phyloP scores from a whole-genome alignment of 2,888 invertebrate genomes.

The Spodoptera picta region DNA sequence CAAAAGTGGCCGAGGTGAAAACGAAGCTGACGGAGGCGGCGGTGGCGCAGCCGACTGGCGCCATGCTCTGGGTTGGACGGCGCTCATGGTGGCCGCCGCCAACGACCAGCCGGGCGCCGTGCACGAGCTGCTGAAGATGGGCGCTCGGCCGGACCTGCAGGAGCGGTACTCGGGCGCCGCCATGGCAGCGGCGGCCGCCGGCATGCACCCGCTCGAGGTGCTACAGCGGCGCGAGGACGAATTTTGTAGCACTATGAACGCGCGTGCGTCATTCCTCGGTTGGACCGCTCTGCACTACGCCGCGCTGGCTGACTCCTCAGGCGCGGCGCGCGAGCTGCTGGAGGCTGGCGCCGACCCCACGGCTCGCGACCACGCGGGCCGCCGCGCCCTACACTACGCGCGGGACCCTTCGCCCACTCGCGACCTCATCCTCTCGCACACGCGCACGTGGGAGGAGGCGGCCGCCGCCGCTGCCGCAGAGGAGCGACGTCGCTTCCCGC shows the following conservation, averaged over 20 bases:
- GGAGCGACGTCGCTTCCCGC: slow-evolving; percentile 93
- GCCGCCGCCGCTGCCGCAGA: slow-evolving; percentile 91
- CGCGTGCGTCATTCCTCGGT: slow-evolving; percentile 93
- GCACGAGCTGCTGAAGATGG: slow-evolving; percentile 90
- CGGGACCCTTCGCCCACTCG: slow-evolving; percentile 89
- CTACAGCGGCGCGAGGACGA: slow-evolving; percentile 93
- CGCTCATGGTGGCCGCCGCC: slow-evolving; percentile 94
- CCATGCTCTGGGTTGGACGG: slow-evolving; percentile 95
- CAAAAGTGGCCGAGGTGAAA: slow-evolving; percentile 31
- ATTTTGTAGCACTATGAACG: slow-evolving; percentile 92
- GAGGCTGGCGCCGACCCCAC: slow-evolving; percentile 92
- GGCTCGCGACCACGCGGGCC: slow-evolving; percentile 93
- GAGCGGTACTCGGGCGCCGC: slow-evolving; percentile 93
- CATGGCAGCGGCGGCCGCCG: slow-evolving; percentile 90
- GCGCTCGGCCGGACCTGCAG: slow-evolving; percentile 93
- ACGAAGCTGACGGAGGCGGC: slow-evolving; percentile 61
- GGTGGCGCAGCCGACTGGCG: slow-evolving; percentile 90
- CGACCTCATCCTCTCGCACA: slow-evolving; percentile 89
- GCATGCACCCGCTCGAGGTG: slow-evolving; percentile 92
- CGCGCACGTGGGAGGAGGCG: slow-evolving; percentile 83
- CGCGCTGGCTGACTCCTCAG: slow-evolving; percentile 91
- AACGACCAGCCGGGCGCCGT: slow-evolving; percentile 91
- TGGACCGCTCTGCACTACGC: slow-evolving; percentile 97
- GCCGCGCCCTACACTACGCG: slow-evolving; percentile 92
- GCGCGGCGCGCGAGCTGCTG: slow-evolving; percentile 90